A percentile compares a stretch with the other conserved stretches of the same genome.
Conservation (phyloP, 1,140 invertebrate genomes). For the Yoshiicerus persimilis region DNA sequence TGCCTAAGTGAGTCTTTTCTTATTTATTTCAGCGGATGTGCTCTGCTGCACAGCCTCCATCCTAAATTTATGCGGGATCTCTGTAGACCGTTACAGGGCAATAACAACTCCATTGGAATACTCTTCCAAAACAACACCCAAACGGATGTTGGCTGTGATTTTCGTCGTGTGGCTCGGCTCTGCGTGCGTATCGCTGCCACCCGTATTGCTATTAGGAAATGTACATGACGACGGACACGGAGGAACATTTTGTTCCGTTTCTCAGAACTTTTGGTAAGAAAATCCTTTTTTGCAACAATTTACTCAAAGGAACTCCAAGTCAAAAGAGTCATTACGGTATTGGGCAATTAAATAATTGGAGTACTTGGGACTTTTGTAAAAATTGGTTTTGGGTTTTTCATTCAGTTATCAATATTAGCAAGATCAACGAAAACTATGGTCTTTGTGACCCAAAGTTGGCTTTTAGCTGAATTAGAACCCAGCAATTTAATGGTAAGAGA, state of each 20-base stretch:
- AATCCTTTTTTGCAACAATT: background rate
- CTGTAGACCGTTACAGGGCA: conserved; percentile 86
- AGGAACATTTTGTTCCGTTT: conserved; percentile 72
- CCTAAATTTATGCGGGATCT: conserved; percentile 90
- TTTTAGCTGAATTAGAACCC: too few relatives aligned
- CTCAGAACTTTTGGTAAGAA: conserved; percentile 71
- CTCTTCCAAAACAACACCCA: conserved; percentile 80
- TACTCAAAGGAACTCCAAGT: too few relatives aligned
- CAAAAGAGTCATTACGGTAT: background rate
- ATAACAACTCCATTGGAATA: conserved; percentile 89
- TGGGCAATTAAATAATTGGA: background rate
- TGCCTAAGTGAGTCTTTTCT: background rate
- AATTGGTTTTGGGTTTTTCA: too few relatives aligned
- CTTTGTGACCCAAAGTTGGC: too few relatives aligned
- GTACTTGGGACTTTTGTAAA: too few relatives aligned
- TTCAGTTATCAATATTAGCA: too few relatives aligned
- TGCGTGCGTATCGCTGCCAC: conserved; percentile 83
- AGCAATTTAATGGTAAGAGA: too few relatives aligned
- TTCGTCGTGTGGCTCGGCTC: conserved; percentile 84
- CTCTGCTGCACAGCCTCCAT: conserved; percentile 88
- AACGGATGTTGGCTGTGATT: conserved; percentile 80
- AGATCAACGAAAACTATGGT: too few relatives aligned
- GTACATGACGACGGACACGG: conserved; percentile 66
- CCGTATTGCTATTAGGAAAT: conserved; percentile 83
- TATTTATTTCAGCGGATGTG: conserved; percentile 66